Evolutionary conservation across 2,797 vertebrate genomes (phyloP).

Genomic region (Nannoperca obscura): DNA sequence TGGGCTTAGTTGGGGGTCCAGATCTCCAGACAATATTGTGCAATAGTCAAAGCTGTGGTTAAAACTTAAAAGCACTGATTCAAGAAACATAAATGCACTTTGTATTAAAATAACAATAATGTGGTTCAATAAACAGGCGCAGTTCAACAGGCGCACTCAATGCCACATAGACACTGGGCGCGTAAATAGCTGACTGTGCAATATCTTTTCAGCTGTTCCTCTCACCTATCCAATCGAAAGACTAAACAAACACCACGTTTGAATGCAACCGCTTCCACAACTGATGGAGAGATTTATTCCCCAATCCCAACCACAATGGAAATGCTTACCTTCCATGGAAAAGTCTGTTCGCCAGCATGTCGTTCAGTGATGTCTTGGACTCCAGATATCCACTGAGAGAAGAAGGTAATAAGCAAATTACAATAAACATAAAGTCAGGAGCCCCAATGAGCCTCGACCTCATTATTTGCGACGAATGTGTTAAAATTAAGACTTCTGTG

Average conservation of each 20-base stretch:
- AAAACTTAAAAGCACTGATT: constrained; percentile 52
- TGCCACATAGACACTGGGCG: constrained; percentile 64
- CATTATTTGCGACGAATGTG: constrained; percentile 66
- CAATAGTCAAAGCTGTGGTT: constrained; percentile 57
- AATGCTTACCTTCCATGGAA: constrained; percentile 94
- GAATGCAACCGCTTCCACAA: constrained; percentile 73
- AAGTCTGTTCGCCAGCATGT: constrained; percentile 94
- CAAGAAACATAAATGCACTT: constrained; percentile 53
- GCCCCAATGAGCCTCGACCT: constrained; percentile 31
- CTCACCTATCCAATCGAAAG: constrained; percentile 78
- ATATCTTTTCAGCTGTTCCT: constrained; percentile 71
- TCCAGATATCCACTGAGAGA: constrained; percentile 92
- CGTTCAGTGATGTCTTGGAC: constrained; percentile 96
- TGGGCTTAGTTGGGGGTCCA: constrained; percentile 34
- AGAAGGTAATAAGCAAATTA: constrained; percentile 76
- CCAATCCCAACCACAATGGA: constrained; percentile 78
- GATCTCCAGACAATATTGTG: constrained; percentile 46
- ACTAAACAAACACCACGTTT: constrained; percentile 76
- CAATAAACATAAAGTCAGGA: constrained; percentile 66
- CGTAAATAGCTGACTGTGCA: constrained; percentile 70
- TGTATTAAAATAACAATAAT: constrained; percentile 61
- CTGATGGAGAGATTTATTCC: constrained; percentile 72
- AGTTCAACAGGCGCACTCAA: constrained; percentile 10
- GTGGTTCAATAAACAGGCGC: constrained; percentile 44
- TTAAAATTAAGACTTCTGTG: constrained; percentile 54